phyloP scores from a whole-genome alignment of 2,888 invertebrate species.

The Drosophila multiciliata region DNA sequence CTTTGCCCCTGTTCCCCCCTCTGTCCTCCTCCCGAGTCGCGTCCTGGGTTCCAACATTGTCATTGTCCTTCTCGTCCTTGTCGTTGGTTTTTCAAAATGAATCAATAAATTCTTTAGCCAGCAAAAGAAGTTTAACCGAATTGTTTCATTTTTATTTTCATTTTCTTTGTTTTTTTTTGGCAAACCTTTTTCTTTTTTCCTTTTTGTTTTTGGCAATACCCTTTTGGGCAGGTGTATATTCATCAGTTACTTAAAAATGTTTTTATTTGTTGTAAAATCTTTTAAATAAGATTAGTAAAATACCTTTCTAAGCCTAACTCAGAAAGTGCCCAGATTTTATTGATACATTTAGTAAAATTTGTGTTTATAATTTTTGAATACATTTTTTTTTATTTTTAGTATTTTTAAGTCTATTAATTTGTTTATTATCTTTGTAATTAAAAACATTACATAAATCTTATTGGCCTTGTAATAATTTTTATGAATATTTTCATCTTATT shows the following conservation, averaged over 20 bases:
- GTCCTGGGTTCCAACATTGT: constrained; percentile 11
- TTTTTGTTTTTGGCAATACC: constrained; percentile 1
- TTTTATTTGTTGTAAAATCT: too few species aligned
- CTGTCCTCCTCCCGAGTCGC: background rate
- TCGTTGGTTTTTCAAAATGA: constrained; percentile 48
- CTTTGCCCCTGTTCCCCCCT: constrained; percentile 14
- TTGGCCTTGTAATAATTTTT: too few species aligned
- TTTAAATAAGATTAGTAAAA: too few species aligned
- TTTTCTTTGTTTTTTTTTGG: constrained; percentile 16
- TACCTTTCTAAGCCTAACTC: background rate
- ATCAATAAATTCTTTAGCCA: constrained; percentile 72
- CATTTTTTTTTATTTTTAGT: background rate
- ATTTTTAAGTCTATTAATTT: background rate
- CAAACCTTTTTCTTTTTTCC: background rate
- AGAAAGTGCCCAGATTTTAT: background rate
- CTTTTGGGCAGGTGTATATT: background rate
- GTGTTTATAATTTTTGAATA: background rate
- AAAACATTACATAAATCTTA: too few species aligned
- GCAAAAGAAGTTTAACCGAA: constrained; percentile 52
- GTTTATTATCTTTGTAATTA: too few species aligned
- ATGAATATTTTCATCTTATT: background rate
- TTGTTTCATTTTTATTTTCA: constrained; percentile 34
- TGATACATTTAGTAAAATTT: background rate
- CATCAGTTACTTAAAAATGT: too few species aligned
- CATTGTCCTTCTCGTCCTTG: constrained; percentile 24